A percentile compares a stretch with the other conserved stretches of the same genome.
Evolutionary conservation across 2,113 vertebrate genomes (phyloP).

Genomic region (Xenopus tropicalis): UCB_Xtro_10.0 CM004451.2:25744001-25744500

Average conservation of each 20-base stretch:
- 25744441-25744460: constrained; percentile 78
- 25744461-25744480: constrained; percentile 80
- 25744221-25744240: not conserved
- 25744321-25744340: too few relatives aligned
- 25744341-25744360: too few relatives aligned
- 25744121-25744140: constrained; percentile 63
- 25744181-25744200: constrained; percentile 72
- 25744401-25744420: too few relatives aligned
- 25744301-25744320: too few relatives aligned
- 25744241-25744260: too few relatives aligned
- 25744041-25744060: too few relatives aligned
- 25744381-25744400: too few relatives aligned
- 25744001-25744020: too few relatives aligned
- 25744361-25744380: too few relatives aligned
- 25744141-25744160: constrained; percentile 68
- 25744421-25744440: constrained; percentile 76
- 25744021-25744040: too few relatives aligned
- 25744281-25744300: too few relatives aligned
- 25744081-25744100: constrained; percentile 74
- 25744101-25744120: constrained; percentile 72
- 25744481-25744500: constrained; percentile 70
- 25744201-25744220: not conserved
- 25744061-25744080: not conserved
- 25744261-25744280: too few relatives aligned
- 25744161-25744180: constrained; percentile 66